phyloP scores from a whole-genome alignment of 2,797 vertebrate species.

The Ctenochaetus hawaiiensis region DNA sequence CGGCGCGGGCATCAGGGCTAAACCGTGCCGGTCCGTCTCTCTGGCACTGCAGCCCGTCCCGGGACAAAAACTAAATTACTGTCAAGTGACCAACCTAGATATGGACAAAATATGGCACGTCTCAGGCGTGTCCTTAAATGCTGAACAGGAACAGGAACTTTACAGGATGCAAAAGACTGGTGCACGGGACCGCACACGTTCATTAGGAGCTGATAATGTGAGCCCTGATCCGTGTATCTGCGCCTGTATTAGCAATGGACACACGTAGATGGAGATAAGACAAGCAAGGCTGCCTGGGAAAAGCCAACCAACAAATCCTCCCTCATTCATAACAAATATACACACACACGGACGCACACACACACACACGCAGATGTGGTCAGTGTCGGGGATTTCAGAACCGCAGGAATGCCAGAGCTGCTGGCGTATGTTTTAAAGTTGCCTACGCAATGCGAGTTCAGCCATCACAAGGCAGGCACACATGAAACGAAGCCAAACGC shows the following conservation, averaged over 20 bases:
- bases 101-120: conserved; percentile 1
- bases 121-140: neutral
- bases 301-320: conserved; percentile 20
- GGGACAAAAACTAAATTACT: conserved; percentile 46
- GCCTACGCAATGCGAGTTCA: conserved; percentile 55
- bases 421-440: conserved; percentile 63
- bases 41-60: conserved; percentile 55
- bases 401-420: conserved; percentile 59
- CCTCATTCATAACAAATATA: conserved; percentile 25
- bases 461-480: conserved; percentile 27
- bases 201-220: conserved; percentile 26
- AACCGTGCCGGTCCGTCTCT: neutral
- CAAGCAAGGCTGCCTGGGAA: conserved; percentile 38
- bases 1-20: conserved; percentile 9
- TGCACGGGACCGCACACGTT: conserved; percentile 18
- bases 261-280: conserved; percentile 33
- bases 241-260: conserved; percentile 40
- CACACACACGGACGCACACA: neutral
- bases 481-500: conserved; percentile 30
- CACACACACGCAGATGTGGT: conserved; percentile 23
- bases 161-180: neutral
- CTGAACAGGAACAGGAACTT: neutral
- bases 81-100: neutral
- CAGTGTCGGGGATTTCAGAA: conserved; percentile 42
- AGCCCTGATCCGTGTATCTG: conserved; percentile 36